These are phyloP conservation scores for Enteromius argenteus DNA, from an alignment of 2,797 vertebrate species.

Conservation along the genomic window DNA sequence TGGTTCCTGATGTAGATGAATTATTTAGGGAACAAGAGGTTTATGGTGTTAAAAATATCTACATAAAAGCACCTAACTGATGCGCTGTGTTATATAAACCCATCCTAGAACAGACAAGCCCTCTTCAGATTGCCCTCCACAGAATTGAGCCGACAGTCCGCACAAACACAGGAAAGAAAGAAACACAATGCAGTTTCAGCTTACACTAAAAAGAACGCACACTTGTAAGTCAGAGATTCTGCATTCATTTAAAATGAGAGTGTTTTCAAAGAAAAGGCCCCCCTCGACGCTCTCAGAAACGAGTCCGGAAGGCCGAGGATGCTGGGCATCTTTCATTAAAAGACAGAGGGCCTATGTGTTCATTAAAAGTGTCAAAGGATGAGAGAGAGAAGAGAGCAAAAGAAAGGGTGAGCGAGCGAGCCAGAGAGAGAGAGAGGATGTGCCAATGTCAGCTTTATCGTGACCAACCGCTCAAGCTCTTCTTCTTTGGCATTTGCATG, in stretches of 20 bases:
- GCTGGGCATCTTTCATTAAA: constrained; percentile 52
- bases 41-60: constrained; percentile 64
- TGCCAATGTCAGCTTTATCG: constrained; percentile 38
- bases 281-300: constrained; percentile 25
- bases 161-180: constrained; percentile 47
- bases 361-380: constrained; percentile 41
- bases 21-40: constrained; percentile 65
- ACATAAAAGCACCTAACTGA: constrained; percentile 60
- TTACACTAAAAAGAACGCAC: background rate
- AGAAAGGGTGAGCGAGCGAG: constrained; percentile 6
- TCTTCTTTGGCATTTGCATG: constrained; percentile 33
- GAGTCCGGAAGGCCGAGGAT: constrained; percentile 15
- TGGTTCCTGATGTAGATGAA: constrained; percentile 63
- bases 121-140: constrained; percentile 75
- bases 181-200: constrained; percentile 5
- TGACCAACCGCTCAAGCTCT: background rate
- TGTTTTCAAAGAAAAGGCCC: constrained; percentile 35
- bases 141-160: constrained; percentile 77
- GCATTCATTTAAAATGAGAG: constrained; percentile 43
- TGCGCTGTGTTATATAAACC: constrained; percentile 69
- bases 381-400: constrained; percentile 32
- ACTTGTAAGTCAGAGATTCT: background rate
- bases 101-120: constrained; percentile 73
- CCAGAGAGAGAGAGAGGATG: background rate
- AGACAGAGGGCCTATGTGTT: constrained; percentile 44